Base-by-base conservation (phyloP, 30 jellyfish, hydroid and myxozoan genomes). In the Aurelia aurita region DNA sequence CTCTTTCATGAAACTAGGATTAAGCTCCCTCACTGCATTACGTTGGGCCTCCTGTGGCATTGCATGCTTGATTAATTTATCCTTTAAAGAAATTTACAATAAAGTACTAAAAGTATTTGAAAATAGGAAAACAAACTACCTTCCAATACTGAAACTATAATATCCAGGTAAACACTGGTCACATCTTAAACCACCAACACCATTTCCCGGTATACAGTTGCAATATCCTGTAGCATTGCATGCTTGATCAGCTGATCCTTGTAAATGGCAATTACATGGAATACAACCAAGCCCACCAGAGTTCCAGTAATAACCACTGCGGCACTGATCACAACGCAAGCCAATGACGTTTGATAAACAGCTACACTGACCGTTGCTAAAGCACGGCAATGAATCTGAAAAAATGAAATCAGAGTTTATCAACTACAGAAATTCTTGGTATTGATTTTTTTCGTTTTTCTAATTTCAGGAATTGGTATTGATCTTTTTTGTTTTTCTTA, bases 271-370 rank as follows among this genome's bases (percentile, higher is more conserved):
- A 66, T 29, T 72, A 60, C 99, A 95, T n/a, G 95, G 84, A 10
- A 95, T 45, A 70, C 99, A 95, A 10, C 99, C 99, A 46, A 51
- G 87, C 8, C 99, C 99, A 74, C 63, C 76, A 14, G 99, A 94
- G 76, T 95, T 89, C 99, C 99, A 95, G 88, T 89, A 95, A 71
- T 55, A 85, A 22, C 91, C 90, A 34, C 71, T 54, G 5, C 70
- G 63, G 82, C 99, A 95, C 25, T 45, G 72, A 21, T 89, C 94
- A 61, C 99, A 95, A 11, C 90, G 87, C 27, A 45, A 85, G 7
- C 98, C 98, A 79, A 25, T 54, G 49, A 95, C 98, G 75, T 95
- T 89, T 27, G 99, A 54, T 34, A 95, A 67, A 71, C 99, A 95
- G 57, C 61, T 79, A 70, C 99, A 95, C 31, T 89, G 93, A 25